Evolutionary conservation across 2,113 vertebrate species (phyloP), one percentile per base, ranked within the genome.

Genomic region (Ictalurus punctatus): DNA sequence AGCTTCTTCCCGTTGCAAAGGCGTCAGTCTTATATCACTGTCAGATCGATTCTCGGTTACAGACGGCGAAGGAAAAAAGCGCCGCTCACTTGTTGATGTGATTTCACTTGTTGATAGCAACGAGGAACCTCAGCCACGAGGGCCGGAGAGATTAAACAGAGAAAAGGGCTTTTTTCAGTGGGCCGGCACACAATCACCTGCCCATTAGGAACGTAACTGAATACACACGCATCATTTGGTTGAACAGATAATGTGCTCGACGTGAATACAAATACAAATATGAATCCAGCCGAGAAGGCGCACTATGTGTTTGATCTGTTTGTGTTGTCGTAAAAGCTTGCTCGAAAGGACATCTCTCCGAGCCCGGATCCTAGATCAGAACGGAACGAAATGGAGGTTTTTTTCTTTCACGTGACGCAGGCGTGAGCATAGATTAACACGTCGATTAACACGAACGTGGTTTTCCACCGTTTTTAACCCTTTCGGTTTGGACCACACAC

Each of bases 1-100:
- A 89, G 88, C 83, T 89, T 84, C 88, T 89, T 84, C 83, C 59
- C n/a, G 5, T n/a, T 80, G 61, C 74, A 67, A 89, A 80, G 84
- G 74, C 83, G 84, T 89, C 88, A 81, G 88, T 86, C 63, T 85
- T 58, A 30, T 81, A 86, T 85, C 88, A 81, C 83, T 89, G 88
- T 89, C 88, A 58, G 27, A 89, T n/a, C n/a, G 71, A 34, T 81
- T 86, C 88, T 85, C 83, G 61, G 83, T 89, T 69, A 56, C 48
- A 81, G 48, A 44, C 61, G 9, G 83, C 13, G 74, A 86, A 44
- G 69, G 48, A 52, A 52, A 52, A 69, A 61, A 80, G 30, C 34
- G 65, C 59, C 23, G 58, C 34, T 17, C 40, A 78, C 40, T 83
- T 84, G 87, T 59, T 86, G 88, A 89, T 86, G 23, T 61, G 88